Evolutionary conservation across 1,140 invertebrate species (phyloP), one percentile per base, ranked within the genome.

Genomic region (Procambarus clarkii): DNA sequence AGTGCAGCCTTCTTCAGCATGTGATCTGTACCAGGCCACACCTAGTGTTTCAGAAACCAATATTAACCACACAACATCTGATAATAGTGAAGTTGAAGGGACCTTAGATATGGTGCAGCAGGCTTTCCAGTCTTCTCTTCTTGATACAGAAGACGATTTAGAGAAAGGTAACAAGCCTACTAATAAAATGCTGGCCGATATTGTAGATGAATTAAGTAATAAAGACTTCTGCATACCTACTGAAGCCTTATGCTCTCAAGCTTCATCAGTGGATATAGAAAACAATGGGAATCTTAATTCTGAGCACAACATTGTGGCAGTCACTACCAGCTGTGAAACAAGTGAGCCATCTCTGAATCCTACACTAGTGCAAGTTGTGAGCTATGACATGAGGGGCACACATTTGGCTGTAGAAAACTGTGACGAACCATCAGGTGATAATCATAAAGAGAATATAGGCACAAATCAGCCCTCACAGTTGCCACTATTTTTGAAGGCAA

Each of bases 401-500:
- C 24, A 24, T 74, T 24, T 24, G 2, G 24, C n/a, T 34, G 69
- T 34, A 34, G n/a, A 74, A 34, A 74, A 34, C 11, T 21, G 24
- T 34, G 21, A 48, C 5, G 58, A 74, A 9, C 54, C 69, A 5
- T 4, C 24, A 44, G 48, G 54, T 76, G 83, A 86, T 48, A 48
- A 44, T 13, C 44, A 58, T 18, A 64, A 82, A 79, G 60, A 89
- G 64, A 76, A n/a, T 34, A 45, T 13, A 24, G 54, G 24, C 21
- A 82, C n/a, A 21, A 58, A 46, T n/a, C 87, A 82, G 64, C 58
- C 87, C 15, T 82, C 87, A 69, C 87, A 82, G 60, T 50, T 89
- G 24, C 79, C 79, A 34, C 87, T 64, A n/a, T 79, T 89, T 8
- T 54, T 89, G 34, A 82, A 71, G 69, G 54, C 46, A 3, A 46